Percentiles rank a stretch among this genome's conserved stretches.
phyloP scores from a whole-genome alignment of 2,888 invertebrate species.

The Drosophila greeni region DNA sequence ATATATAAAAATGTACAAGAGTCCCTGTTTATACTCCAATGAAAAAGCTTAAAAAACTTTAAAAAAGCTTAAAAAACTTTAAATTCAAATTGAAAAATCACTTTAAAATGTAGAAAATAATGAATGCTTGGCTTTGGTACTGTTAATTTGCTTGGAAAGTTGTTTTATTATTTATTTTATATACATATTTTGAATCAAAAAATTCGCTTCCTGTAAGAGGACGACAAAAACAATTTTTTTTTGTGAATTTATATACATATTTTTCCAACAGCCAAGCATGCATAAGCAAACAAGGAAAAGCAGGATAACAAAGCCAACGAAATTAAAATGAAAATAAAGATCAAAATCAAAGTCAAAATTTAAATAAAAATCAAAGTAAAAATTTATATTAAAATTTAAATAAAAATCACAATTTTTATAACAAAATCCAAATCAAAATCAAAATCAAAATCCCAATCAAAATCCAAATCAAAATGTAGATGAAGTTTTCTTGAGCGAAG shows the following conservation, averaged over 20 bases:
- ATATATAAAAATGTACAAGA: no score
- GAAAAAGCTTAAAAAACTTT: background rate
- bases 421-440: no score
- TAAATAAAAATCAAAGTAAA: background rate
- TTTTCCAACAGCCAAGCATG: constrained; percentile 32
- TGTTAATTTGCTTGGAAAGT: constrained; percentile 39
- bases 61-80: background rate
- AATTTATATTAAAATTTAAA: no score
- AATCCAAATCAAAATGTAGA: background rate
- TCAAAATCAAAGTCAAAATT: background rate
- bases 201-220: background rate
- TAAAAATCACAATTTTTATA: no score
- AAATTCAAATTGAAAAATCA: background rate
- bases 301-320: constrained; percentile 10
- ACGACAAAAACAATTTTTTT: constrained; percentile 8
- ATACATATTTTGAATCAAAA: background rate
- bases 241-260: constrained; percentile 5
- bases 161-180: constrained; percentile 40
- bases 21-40: no score
- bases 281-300: constrained; percentile 14
- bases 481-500: constrained; percentile 26
- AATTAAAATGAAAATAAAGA: background rate
- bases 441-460: background rate
- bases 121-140: constrained; percentile 27
- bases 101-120: no score